Evolutionary conservation across 1,140 invertebrate species (phyloP), one percentile per base, ranked within the genome.

Genomic region (Archivesica marissinica): DNA sequence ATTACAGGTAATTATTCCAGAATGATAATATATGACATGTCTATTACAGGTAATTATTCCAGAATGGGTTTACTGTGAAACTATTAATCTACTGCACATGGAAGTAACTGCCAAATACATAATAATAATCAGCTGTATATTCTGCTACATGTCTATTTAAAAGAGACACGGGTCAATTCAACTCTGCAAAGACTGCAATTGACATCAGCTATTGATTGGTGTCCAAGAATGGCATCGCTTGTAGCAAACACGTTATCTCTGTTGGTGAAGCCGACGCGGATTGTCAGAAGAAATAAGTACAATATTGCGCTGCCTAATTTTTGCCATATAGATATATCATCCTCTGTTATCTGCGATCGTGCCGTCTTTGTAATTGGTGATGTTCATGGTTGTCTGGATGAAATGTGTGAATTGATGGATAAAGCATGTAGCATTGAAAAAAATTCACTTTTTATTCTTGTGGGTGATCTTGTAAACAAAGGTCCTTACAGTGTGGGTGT

Each of bases 321-420:
- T 13, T 88, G 86, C 28, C 90, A 92, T 82, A 7, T 83, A 13
- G 75, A 66, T 15, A 38, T 92, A 9, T 54, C 23, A n/a, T 66
- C 54, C 33, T 86, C 89, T 13, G 77, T 81, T 39, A 74, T 92
- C 13, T 33, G 44, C 33, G 80, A 86, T 15, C 66, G 87, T 20
- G 81, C 77, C n/a, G 83, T 94, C 15, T 86, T 94, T 38, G 87
- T 94, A 35, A 90, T 94, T 33, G 94, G 94, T 17, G 94, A 94
- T 82, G 89, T 94, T 0, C 94, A 94, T 84, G 94, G 93, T 1
- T 94, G 94, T 84, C 90, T 84, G 52, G 92, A 93, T 61, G 94
- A 94, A 86, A 82, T 94, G 30, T 17, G 85, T 17, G 88, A 91
- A 25, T 72, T 93, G 2, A 84, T 94, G 4, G 54, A 59, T 3